Evolutionary conservation across 2,888 invertebrate species (phyloP), one percentile per base, ranked within the genome.

Genomic region (Eupithecia dodoneata): DNA sequence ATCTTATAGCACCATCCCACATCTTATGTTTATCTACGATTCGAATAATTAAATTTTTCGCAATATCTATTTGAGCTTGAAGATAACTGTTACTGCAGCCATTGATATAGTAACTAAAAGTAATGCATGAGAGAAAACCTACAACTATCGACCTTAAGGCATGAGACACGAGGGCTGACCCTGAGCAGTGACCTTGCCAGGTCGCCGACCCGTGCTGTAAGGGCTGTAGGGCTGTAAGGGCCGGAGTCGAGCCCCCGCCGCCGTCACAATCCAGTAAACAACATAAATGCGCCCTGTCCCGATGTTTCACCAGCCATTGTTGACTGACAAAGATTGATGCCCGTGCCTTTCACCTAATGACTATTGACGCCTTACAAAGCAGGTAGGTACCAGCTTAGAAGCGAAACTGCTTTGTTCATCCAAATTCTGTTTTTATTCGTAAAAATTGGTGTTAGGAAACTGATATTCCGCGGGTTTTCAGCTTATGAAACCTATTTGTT

Each of bases 291-390:
- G 10, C 18, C 72, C 72, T 73, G 75, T 70, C 73, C 45, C 74
- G 66, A 78, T 76, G 74, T 72, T 76, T 79, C 78, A 78, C 72
- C 66, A 42, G 67, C 76, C 72, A 80, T 85, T 83, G 82, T 83
- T 73, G 63, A 76, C 47, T 76, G 83, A 83, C 83, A 81, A 79
- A 78, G 83, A 85, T 83, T 81, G 85, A 85, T 85, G 81, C 75
- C 71, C 76, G 30, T 4, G 70, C 73, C 77, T 71, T 76, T 79
- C 79, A 70, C 80, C 81, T 87, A 88, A 86, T 85, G 85, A 85
- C 84, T 83, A 81, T 85, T 83, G 84, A 81, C 84, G 84, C 52
- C 59, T 76, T 74, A 69, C 76, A 73, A 70, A 70, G 42, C 15
- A 66, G 66, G 13, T 30, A 45, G 69, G 18, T 47, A 44, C 52